These are phyloP conservation scores for Periplaneta americana DNA, from an alignment of 1,140 invertebrate species.

Conservation along the genomic window DNA sequence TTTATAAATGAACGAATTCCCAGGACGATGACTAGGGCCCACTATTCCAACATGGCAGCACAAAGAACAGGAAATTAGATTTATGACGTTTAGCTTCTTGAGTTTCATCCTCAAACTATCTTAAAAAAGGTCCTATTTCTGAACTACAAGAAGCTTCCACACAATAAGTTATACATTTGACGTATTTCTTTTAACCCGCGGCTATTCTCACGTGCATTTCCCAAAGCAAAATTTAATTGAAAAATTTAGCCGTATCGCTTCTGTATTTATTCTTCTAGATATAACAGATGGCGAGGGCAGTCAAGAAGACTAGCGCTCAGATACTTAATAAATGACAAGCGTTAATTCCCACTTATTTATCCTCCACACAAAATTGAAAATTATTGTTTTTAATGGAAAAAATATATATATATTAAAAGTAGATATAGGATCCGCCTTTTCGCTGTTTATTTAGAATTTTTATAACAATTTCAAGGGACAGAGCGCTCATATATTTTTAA, in stretches of 20 bases:
- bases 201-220: background rate
- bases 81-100: background rate
- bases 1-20: too few relatives aligned
- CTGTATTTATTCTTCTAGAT: background rate
- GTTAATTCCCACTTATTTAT: background rate
- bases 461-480: too few relatives aligned
- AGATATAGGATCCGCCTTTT: too few relatives aligned
- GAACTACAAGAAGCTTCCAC: background rate
- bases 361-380: background rate
- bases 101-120: background rate
- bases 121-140: background rate
- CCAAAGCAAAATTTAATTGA: background rate
- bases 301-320: background rate
- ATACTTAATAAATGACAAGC: background rate
- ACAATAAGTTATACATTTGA: background rate
- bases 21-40: too few relatives aligned
- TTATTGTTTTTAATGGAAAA: background rate
- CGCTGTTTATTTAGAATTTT: too few relatives aligned
- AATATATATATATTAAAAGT: too few relatives aligned
- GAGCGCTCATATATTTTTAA: too few relatives aligned
- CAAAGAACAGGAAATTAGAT: background rate
- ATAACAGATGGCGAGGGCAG: background rate
- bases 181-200: background rate
- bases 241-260: background rate
- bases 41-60: too few relatives aligned